phyloP scores from a whole-genome alignment of 2,888 invertebrate species.

The Rotaria magnacalcarata region DNA sequence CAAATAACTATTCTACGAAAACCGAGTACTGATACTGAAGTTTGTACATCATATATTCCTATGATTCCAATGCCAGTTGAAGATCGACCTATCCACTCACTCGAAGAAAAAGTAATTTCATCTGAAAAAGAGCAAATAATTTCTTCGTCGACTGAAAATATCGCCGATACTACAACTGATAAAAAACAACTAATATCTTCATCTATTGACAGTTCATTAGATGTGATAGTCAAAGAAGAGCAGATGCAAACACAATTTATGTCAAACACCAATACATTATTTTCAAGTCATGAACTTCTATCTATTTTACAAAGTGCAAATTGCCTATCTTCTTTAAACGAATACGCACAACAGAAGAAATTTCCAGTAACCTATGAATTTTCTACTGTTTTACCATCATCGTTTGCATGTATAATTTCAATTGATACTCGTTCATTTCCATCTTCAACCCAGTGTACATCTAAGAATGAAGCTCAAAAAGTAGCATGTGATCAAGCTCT shows the following conservation, averaged over 20 bases:
- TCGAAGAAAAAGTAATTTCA: neutral
- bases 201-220: neutral
- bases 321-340: neutral
- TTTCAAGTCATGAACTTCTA: neutral
- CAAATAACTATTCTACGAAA: neutral
- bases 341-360: neutral
- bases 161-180: neutral
- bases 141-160: neutral
- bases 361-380: neutral
- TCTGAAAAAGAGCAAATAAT: neutral
- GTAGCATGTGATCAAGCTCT: constrained; percentile 7
- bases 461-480: constrained; percentile 23
- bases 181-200: neutral
- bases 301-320: constrained; percentile 10
- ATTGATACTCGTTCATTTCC: neutral
- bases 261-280: neutral
- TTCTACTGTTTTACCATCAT: neutral
- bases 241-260: neutral
- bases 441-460: neutral
- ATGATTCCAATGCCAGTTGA: neutral
- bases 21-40: neutral
- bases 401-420: neutral
- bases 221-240: neutral
- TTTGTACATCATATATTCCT: neutral
- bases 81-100: neutral